Conservation (phyloP, 2,797 vertebrate genomes). For the Eulemur coronatus region DNA sequence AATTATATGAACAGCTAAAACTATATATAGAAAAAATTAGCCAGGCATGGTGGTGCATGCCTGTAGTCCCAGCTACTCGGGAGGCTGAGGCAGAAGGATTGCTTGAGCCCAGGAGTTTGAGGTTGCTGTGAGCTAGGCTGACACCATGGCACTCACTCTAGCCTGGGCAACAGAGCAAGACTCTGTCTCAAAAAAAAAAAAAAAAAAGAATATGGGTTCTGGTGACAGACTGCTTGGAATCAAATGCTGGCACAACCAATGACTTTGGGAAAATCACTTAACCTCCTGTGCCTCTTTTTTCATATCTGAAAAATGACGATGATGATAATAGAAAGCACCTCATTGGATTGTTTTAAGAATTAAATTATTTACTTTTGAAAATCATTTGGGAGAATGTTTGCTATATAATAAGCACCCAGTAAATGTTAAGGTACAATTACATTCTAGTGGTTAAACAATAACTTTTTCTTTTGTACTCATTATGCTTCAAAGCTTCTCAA, state of each 20-base stretch:
- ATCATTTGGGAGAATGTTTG: neutral
- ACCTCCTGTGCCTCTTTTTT: neutral
- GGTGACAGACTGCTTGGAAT: neutral
- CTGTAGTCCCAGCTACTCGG: no score
- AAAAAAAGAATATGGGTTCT: neutral
- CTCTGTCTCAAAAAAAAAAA: no score
- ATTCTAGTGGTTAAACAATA: neutral
- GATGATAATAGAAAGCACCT: neutral
- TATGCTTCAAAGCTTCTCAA: neutral
- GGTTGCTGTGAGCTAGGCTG: no score
- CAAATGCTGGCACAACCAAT: neutral
- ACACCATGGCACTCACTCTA: no score
- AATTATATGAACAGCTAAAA: no score
- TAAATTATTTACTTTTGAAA: conserved; percentile 7
- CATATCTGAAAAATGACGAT: neutral
- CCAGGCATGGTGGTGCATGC: no score
- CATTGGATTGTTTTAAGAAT: neutral
- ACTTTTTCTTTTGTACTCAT: neutral
- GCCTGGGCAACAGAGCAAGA: no score
- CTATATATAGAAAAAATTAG: no score
- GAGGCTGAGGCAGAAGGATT: no score
- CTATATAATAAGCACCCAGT: neutral
- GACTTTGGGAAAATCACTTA: neutral
- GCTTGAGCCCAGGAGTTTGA: no score
- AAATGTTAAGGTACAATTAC: neutral